Evolutionary conservation across 2,797 vertebrate genomes (phyloP).

Genomic region (Hydrocynus forskahlii): DNA sequence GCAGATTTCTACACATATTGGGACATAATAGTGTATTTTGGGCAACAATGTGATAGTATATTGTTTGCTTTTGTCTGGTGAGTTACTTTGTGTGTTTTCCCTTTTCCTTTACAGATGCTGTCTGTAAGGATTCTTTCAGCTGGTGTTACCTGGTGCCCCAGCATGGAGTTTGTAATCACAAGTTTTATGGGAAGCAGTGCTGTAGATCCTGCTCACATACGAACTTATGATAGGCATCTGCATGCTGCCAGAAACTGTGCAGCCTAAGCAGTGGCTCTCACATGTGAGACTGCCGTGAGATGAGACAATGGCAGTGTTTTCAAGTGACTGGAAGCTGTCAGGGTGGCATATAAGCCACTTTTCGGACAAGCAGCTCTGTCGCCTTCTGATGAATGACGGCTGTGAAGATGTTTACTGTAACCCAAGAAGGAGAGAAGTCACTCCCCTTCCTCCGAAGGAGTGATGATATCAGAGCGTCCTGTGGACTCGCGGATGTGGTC

Average conservation of each 20-base stretch:
- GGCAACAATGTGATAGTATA: neutral
- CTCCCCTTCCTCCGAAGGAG: neutral
- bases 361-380: neutral
- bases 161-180: constrained; percentile 85
- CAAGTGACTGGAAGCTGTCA: neutral
- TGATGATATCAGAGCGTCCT: neutral
- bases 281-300: constrained; percentile 42
- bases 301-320: neutral
- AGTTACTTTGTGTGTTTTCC: neutral
- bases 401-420: neutral
- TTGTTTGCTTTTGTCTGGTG: neutral
- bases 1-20: neutral
- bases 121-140: constrained; percentile 83
- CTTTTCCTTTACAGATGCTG: constrained; percentile 68
- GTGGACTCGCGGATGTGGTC: neutral
- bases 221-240: constrained; percentile 75
- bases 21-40: neutral
- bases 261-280: neutral
- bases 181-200: constrained; percentile 87
- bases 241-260: neutral
- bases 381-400: neutral
- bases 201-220: constrained; percentile 85
- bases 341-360: neutral
- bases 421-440: neutral
- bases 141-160: constrained; percentile 89